Base-by-base conservation (phyloP, 2,113 vertebrate genomes). In the Aythya baeri region DNA sequence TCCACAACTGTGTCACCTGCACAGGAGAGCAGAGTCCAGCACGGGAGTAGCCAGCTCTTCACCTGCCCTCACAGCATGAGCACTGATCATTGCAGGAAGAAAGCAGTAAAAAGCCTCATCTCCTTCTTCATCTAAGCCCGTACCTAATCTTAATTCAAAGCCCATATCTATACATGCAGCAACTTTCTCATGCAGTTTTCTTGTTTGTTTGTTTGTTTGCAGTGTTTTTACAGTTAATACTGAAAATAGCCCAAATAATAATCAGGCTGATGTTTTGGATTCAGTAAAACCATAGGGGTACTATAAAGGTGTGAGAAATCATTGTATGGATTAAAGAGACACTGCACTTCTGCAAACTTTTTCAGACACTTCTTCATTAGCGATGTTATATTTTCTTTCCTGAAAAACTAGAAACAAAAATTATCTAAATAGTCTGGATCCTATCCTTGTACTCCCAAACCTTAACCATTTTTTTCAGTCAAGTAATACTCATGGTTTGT, bases 41-140 rank as follows among this genome's bases (percentile, higher is more conserved):
- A 31, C 1, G 6, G 29, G 21, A 54, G 2, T 4, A 34, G 38
- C 7, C 3, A 0, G 32, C 13, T 73, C 18, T 12, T 43, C 27
- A 31, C 17, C 46, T 67, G n/a, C 55, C 50, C 63, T 65, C 55
- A 22, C 23, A 32, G 36, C 17, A 22, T 2, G 29, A 22, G 15
- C 1, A 6, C 58, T 43, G 16, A 11, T 55, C 22, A 5, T 10
- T 32, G 17, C 0, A 1, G 14, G 22, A 41, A 57, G 66, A 22
- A 72, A 43, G 20, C n/a, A 50, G 32, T 20, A 38, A 4, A 63
- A 83, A 80, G 32, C 12, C 52, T n/a, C 6, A 11, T 10, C 41
- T 72, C 38, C 10, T 18, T 49, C 14, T 65, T 66, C 15, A 71
- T 18, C 52, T 55, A 73, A 67, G 82, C 41, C 41, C 41, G 41